Evolutionary conservation across 2,888 invertebrate genomes (phyloP).

Genomic region (Caenorhabditis sp.): DNA sequence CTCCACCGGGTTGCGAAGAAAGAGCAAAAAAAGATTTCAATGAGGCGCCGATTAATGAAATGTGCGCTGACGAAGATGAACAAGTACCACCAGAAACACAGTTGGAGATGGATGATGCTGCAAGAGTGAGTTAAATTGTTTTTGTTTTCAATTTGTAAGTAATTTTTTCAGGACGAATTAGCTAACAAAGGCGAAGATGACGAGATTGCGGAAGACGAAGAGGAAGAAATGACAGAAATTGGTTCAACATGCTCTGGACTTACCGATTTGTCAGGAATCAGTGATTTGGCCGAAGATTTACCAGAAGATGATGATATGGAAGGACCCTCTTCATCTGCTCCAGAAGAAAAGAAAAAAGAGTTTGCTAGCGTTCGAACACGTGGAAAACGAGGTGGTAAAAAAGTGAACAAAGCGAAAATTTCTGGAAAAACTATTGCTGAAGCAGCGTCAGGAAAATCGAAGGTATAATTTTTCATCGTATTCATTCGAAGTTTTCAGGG

Average conservation of each 20-base stretch:
- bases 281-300: conserved; percentile 62
- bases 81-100: conserved; percentile 40
- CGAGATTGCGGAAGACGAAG: conserved; percentile 35
- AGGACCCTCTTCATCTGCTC: conserved; percentile 8
- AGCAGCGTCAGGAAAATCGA: conserved; percentile 27
- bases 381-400: conserved; percentile 61
- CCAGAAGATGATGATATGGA: conserved; percentile 26
- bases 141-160: not conserved
- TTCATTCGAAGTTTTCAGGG: not conserved
- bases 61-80: conserved; percentile 64
- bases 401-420: conserved; percentile 52
- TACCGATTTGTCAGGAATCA: conserved; percentile 65
- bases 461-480: too few species aligned
- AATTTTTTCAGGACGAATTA: conserved; percentile 9
- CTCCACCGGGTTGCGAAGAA: conserved; percentile 66
- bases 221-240: conserved; percentile 64
- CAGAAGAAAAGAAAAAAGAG: conserved; percentile 20
- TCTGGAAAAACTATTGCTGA: conserved; percentile 43
- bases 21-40: conserved; percentile 48
- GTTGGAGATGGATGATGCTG: conserved; percentile 32
- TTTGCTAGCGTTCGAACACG: conserved; percentile 30
- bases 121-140: conserved; percentile 12
- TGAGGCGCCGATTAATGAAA: conserved; percentile 64
- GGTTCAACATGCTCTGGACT: conserved; percentile 63
- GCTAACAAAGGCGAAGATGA: conserved; percentile 28